Evolutionary conservation across 2,113 vertebrate genomes (phyloP).

Genomic region (Crotalus helleri): DNA sequence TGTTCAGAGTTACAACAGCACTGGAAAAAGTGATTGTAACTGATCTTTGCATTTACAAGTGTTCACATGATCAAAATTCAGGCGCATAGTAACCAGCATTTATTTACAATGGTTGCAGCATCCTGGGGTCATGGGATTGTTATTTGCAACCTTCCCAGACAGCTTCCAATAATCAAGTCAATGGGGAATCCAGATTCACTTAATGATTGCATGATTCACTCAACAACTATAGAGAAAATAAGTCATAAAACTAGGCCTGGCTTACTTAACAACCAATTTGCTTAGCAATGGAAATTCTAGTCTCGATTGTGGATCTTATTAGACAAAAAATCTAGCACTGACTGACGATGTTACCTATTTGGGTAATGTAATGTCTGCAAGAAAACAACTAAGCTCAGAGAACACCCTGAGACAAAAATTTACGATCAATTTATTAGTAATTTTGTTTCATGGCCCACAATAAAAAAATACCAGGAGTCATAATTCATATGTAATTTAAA

Average conservation of each 20-base stretch:
- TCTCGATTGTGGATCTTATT: neutral
- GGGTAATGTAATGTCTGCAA: neutral
- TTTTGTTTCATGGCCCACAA: constrained; percentile 7
- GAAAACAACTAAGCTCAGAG: neutral
- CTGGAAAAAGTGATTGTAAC: neutral
- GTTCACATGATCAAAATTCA: neutral
- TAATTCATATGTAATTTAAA: neutral
- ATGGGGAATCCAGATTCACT: neutral
- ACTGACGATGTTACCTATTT: neutral
- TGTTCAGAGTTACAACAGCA: neutral
- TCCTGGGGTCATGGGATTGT: neutral
- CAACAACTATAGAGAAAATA: neutral
- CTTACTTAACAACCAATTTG: neutral
- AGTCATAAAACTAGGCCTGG: neutral
- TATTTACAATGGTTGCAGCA: neutral
- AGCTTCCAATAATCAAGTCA: neutral
- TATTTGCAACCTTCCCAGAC: neutral
- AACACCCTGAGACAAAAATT: constrained; percentile 14
- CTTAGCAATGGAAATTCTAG: neutral
- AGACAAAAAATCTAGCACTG: neutral
- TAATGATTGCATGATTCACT: neutral
- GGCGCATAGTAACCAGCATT: neutral
- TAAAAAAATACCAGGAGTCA: neutral
- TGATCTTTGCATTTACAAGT: neutral
- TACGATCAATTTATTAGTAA: constrained; percentile 34